Percentiles rank a stretch among this genome's conserved stretches.
Evolutionary conservation across 30 jellyfish, hydroid and myxozoan genomes (phyloP).

Genomic region (Turritopsis dohrnii): DNA sequence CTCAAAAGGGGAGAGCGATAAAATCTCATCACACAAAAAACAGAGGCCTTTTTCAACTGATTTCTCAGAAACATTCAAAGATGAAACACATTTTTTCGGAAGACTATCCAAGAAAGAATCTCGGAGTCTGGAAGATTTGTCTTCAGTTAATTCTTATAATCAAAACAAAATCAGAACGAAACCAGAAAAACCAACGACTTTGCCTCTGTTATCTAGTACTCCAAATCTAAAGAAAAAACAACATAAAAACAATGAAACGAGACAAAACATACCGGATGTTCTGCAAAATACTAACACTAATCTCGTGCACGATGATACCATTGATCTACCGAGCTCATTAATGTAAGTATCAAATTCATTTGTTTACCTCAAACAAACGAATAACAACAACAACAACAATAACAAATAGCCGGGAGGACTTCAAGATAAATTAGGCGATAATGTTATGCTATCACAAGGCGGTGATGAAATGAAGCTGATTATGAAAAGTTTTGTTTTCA

Average conservation of each 20-base stretch:
- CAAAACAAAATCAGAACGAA: too few relatives aligned
- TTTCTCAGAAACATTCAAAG: background rate
- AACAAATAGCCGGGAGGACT: background rate
- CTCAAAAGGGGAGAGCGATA: background rate
- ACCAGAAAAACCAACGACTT: background rate
- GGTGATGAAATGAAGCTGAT: background rate
- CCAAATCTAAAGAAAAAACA: background rate
- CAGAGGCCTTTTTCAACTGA: background rate
- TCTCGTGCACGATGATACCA: background rate
- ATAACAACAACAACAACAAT: background rate
- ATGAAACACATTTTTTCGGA: background rate
- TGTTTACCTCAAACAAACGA: background rate
- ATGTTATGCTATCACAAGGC: background rate
- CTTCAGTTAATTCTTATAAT: background rate
- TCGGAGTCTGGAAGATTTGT: background rate
- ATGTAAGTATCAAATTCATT: conserved; percentile 2
- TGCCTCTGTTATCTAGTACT: background rate
- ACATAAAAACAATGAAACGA: background rate
- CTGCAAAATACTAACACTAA: background rate
- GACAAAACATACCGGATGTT: background rate
- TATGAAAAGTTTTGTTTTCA: background rate
- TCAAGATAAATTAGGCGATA: background rate
- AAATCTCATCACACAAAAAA: background rate
- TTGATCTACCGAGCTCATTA: background rate
- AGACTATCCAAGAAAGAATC: background rate